Base-by-base conservation (phyloP, 2,797 vertebrate species). In the Sebastes jordani region DNA sequence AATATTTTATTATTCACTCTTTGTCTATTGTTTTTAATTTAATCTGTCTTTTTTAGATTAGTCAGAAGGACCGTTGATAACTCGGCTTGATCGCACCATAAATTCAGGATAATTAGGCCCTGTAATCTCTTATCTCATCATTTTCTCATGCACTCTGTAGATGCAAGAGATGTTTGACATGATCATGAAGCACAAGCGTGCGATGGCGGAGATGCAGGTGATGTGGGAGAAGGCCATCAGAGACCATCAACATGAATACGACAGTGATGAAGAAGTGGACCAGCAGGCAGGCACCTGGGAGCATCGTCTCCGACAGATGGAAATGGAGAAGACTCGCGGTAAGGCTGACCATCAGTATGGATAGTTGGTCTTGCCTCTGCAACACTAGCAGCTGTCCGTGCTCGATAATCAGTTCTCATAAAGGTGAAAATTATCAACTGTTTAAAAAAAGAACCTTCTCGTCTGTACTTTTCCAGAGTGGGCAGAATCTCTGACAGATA, bases 111-210 rank as follows among this genome's bases (percentile, higher is more conserved):
- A 27, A 29, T 49, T 27, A n/a, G 4, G 18, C 36, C 11, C 14
- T 65, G 9, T 38, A 27, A 56, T 58, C 6, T 36, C 7, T 38
- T 64, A 52, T 52, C 49, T 9, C 49, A 46, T 46, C 6, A 20
- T 52, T 14, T 5, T 59, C 49, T 74, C 25, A 42, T 13, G 30
- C 72, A 5, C 23, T 52, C 29, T 54, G 1, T 85, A 99, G 99
- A 99, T 99, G 99, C 99, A 99, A 92, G 98, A 99, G 92, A 99
- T 99, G 97, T 99, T 97, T 0, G 97, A 99, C 42, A 96, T 99
- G 96, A 99, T 99, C 86, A 98, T 99, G 97, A 97, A 98, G 91
- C 99, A 99, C 93, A 99, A 99, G 91, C 95, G 94, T 0, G 97
- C 97, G 0, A 99, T 99, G 98, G 98, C 98, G 88, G 99, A 99